Evolutionary conservation across 1,140 invertebrate genomes (phyloP).

Genomic region (Procambarus clarkii): DNA sequence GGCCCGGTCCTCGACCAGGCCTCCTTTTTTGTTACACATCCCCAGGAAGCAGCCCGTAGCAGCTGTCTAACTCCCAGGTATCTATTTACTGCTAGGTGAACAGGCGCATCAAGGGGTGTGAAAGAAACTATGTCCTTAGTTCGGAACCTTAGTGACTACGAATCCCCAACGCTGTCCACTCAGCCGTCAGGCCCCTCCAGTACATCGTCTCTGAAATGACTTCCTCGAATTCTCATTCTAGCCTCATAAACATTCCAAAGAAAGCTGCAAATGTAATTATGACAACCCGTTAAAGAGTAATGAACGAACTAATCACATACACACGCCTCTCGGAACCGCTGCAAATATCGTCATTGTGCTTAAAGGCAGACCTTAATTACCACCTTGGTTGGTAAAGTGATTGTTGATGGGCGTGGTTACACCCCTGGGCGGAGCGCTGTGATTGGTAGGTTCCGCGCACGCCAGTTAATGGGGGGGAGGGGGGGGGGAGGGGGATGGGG

Average conservation of each 20-base stretch:
- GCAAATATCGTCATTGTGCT: slow-evolving; percentile 52
- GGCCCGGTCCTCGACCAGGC: too few species aligned
- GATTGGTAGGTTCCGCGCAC: slow-evolving; percentile 58
- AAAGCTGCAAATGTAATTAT: slow-evolving; percentile 19
- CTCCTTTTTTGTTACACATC: too few species aligned
- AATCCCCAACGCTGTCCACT: too few species aligned
- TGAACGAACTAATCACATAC: slow-evolving; percentile 54
- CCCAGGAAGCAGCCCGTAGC: too few species aligned
- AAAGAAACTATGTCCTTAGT: too few species aligned
- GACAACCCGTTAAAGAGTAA: slow-evolving; percentile 8
- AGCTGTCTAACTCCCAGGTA: too few species aligned
- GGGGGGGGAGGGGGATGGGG: not conserved
- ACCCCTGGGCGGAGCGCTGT: slow-evolving; percentile 63
- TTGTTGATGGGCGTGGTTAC: slow-evolving; percentile 67
- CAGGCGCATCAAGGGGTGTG: too few species aligned
- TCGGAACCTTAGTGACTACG: not conserved
- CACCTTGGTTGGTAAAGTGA: slow-evolving; percentile 52
- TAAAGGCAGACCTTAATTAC: slow-evolving; percentile 61
- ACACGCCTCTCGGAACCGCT: slow-evolving; percentile 14
- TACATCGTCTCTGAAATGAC: not conserved
- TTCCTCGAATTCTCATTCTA: not conserved
- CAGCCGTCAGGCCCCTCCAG: not conserved
- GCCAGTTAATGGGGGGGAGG: not conserved
- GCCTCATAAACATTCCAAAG: not conserved
- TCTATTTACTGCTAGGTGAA: too few species aligned